Evolutionary conservation across 1,140 invertebrate genomes (phyloP).

Genomic region (Leptinotarsa undecemlineata): DNA sequence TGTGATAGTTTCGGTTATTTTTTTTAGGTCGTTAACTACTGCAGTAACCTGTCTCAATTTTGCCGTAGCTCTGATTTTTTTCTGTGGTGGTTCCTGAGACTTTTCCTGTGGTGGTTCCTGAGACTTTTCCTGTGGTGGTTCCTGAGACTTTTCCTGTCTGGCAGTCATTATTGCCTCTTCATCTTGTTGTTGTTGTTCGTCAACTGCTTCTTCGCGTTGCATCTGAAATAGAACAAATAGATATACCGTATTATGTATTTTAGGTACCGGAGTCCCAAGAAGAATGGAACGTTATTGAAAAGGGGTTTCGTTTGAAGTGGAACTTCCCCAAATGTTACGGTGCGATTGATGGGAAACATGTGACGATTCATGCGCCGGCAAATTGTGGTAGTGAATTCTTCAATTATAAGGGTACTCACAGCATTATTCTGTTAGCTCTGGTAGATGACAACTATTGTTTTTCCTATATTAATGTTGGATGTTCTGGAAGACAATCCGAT

Average conservation of each 20-base stretch:
- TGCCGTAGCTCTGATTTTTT: slow-evolving; percentile 9
- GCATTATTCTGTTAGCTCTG: slow-evolving; percentile 21
- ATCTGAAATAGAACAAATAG: background rate
- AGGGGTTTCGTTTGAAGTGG: background rate
- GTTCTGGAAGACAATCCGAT: slow-evolving; percentile 17
- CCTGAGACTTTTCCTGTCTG: slow-evolving; percentile 9
- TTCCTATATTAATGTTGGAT: slow-evolving; percentile 17
- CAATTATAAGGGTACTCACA: slow-evolving; percentile 7
- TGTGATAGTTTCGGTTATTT: slow-evolving; percentile 17
- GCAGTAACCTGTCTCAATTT: slow-evolving; percentile 6
- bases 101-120: slow-evolving; percentile 11
- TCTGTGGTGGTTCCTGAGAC: background rate
- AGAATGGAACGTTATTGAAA: background rate
- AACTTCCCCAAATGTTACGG: slow-evolving; percentile 47
- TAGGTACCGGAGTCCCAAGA: background rate
- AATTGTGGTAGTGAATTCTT: slow-evolving; percentile 4
- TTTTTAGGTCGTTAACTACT: slow-evolving; percentile 21
- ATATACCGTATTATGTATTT: background rate
- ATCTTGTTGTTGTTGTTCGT: slow-evolving; percentile 9
- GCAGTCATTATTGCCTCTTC: background rate
- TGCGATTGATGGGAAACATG: slow-evolving; percentile 56
- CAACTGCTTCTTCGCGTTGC: slow-evolving; percentile 3
- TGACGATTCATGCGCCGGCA: slow-evolving; percentile 26
- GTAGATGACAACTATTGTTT: slow-evolving; percentile 30
- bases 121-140: slow-evolving; percentile 16